Evolutionary conservation across 1,140 invertebrate species (phyloP).

Genomic region (Apis cerana): DNA sequence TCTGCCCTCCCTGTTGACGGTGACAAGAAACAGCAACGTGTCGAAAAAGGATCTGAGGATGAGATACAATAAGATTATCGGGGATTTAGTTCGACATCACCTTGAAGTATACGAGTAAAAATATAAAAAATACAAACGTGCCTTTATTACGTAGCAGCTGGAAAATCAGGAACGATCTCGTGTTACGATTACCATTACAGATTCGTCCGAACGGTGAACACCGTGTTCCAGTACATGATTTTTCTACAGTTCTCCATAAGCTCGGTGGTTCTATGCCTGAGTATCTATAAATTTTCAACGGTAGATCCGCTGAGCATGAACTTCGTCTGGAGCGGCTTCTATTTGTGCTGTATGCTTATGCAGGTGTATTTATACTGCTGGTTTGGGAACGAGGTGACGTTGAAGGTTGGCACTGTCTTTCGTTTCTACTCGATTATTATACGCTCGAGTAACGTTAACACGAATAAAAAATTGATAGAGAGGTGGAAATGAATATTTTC

Average conservation of each 20-base stretch:
- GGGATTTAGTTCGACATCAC: slow-evolving; percentile 49
- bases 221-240: slow-evolving; percentile 46
- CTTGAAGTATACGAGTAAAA: slow-evolving; percentile 53
- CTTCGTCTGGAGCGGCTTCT: slow-evolving; percentile 52
- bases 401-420: slow-evolving; percentile 74
- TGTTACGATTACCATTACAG: slow-evolving; percentile 10
- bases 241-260: slow-evolving; percentile 57
- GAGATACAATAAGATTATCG: slow-evolving; percentile 20
- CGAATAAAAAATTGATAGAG: background rate
- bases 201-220: slow-evolving; percentile 34
- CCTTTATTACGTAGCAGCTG: too few species aligned
- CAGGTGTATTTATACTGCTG: slow-evolving; percentile 82
- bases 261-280: slow-evolving; percentile 52
- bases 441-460: background rate
- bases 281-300: slow-evolving; percentile 51
- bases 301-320: slow-evolving; percentile 77
- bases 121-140: too few species aligned
- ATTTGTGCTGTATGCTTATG: slow-evolving; percentile 54
- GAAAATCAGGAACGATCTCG: background rate
- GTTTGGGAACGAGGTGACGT: slow-evolving; percentile 83
- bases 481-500: too few species aligned
- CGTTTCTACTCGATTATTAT: background rate
- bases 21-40: background rate
- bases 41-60: background rate
- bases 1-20: slow-evolving; percentile 27